These are phyloP conservation scores for Cetonia aurata DNA, from an alignment of 2,888 invertebrate genomes.

Conservation along the genomic window DNA sequence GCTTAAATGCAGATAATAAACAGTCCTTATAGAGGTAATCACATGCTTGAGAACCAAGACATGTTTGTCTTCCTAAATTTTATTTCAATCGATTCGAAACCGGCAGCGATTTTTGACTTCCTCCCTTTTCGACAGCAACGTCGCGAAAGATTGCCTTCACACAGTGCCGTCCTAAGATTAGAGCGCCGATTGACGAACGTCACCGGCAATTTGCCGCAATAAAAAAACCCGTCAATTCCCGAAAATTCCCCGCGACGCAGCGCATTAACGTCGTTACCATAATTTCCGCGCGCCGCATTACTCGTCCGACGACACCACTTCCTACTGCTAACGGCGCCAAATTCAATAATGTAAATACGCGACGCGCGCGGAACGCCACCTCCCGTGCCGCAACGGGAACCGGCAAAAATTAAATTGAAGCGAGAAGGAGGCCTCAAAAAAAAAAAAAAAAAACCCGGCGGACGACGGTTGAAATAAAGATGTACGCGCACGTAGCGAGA, in stretches of 20 bases:
- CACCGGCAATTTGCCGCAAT: no score
- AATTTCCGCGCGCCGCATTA: conserved; percentile 20
- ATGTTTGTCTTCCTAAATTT: no score
- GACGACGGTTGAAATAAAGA: conserved; percentile 57
- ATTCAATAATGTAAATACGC: conserved; percentile 32
- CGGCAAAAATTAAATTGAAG: conserved; percentile 50
- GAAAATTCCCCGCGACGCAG: conserved; percentile 9
- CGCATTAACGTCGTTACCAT: conserved; percentile 30
- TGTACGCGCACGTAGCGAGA: conserved; percentile 55
- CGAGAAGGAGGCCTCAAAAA: conserved; percentile 49
- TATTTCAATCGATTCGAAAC: no score
- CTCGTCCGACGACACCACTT: conserved; percentile 23
- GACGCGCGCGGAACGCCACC: conserved; percentile 14
- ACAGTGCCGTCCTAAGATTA: no score
- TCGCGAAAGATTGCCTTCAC: no score
- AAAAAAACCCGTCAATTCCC: background rate
- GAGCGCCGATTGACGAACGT: no score
- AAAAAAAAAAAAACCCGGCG: no score
- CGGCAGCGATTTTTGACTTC: no score
- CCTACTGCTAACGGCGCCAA: background rate
- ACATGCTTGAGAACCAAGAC: no score
- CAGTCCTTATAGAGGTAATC: no score
- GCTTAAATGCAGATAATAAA: no score
- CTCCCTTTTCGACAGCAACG: no score
- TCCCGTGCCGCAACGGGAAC: background rate